Evolutionary conservation across 2,113 vertebrate genomes (phyloP), one percentile per base, ranked within the genome.

Genomic region (Thomomys bottae): DNA sequence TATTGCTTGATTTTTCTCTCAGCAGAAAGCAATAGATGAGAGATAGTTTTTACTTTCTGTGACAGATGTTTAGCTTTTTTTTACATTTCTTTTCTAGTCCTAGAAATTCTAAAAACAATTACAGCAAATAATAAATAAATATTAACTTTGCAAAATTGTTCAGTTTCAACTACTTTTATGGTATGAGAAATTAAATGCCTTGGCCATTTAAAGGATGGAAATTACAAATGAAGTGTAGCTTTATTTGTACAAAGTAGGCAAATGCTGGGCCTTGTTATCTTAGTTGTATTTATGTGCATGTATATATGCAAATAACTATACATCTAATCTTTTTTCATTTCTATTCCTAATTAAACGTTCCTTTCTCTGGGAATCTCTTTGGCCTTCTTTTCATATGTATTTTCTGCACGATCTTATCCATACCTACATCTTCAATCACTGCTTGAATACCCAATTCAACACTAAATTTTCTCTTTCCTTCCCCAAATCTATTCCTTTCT

Each of bases 221-320:
- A 94, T 90, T 80, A 80, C 63, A 93, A 91, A 28, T 94, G 68
- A 88, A 85, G 10, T 73, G 0, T 93, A 34, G 32, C 73, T 90
- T 91, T 70, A 72, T 81, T 93, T 85, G n/a, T 94, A 93, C 87
- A 94, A 93, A 80, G 49, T 90, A 85, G 83, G 49, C 86, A 95
- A 72, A 83, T 92, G 6, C 21, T 68, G 49, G 68, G 24, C 61
- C 15, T 68, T 87, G 61, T 87, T 80, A 61, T 20, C 63, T 87
- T 72, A 91, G 18, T 90, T 42, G 4, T 88, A 57, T 86, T 77
- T 92, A 67, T 86, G 28, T 84, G 63, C 30, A 75, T 20, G 32
- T 36, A 26, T 45, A 10, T 63, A 26, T 26, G 30, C 30, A 34
- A 34, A 34, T 59, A 59, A 20, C 79, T 92, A 45, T 84, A 88